phyloP scores from a whole-genome alignment of 2,113 vertebrate species.

The Chlorodrepanis virens region DNA sequence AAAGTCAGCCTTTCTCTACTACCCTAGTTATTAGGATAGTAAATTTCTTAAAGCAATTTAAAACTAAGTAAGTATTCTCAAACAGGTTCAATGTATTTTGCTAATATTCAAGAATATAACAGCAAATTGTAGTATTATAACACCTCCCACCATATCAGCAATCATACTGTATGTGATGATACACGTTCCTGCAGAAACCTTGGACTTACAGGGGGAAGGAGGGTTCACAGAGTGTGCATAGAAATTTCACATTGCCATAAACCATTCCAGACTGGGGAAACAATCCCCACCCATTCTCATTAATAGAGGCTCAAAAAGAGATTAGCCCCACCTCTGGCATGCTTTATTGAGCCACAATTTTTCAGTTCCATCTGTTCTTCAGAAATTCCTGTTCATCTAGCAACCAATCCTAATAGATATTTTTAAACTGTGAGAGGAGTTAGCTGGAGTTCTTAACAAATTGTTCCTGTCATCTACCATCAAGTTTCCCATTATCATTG shows the following conservation, averaged over 20 bases:
- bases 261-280: neutral
- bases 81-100: neutral
- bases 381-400: neutral
- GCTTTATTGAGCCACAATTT: neutral
- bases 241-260: neutral
- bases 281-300: neutral
- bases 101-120: neutral
- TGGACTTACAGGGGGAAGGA: neutral
- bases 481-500: conserved; percentile 9
- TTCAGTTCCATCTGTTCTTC: conserved; percentile 41
- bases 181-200: neutral
- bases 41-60: neutral
- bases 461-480: conserved; percentile 9
- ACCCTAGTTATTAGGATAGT: neutral
- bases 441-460: conserved; percentile 9
- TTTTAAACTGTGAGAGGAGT: conserved; percentile 19
- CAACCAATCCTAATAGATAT: neutral
- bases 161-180: neutral
- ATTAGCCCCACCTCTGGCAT: neutral
- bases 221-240: neutral
- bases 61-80: neutral
- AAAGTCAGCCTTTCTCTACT: neutral
- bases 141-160: neutral
- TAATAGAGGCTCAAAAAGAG: neutral
- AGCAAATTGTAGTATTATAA: neutral